Conservation (phyloP, 2,888 invertebrate species). For the Drosophila peninsularis region DNA sequence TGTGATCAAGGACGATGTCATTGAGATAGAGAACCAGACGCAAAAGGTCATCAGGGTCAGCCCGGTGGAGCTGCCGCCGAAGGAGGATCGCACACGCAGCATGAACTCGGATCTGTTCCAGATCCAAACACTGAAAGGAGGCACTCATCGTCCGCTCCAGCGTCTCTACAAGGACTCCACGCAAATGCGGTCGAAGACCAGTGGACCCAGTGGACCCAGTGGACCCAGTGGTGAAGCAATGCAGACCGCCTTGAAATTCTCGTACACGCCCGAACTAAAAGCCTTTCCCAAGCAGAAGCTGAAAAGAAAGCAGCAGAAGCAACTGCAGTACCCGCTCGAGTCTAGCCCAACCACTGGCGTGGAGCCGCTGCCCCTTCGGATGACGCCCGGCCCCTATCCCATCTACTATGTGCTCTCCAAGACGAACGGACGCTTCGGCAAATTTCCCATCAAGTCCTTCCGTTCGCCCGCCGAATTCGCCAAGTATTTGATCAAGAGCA, state of each 20-base stretch:
- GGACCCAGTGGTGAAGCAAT: constrained; percentile 52
- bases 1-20: constrained; percentile 79
- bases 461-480: constrained; percentile 74
- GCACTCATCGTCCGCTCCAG: constrained; percentile 37
- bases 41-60: constrained; percentile 82
- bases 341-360: constrained; percentile 30
- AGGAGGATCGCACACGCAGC: constrained; percentile 56
- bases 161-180: constrained; percentile 69
- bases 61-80: constrained; percentile 75
- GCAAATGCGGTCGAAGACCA: constrained; percentile 54
- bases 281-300: constrained; percentile 73
- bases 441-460: constrained; percentile 82
- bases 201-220: constrained; percentile 17
- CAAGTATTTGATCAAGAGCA: constrained; percentile 80
- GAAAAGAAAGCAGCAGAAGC: constrained; percentile 71
- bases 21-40: constrained; percentile 74
- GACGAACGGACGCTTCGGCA: constrained; percentile 83
- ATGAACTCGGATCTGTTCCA: constrained; percentile 80
- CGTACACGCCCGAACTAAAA: constrained; percentile 60
- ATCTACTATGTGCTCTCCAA: constrained; percentile 81
- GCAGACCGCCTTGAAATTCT: constrained; percentile 61
- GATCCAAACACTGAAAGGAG: constrained; percentile 71
- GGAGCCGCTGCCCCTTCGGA: constrained; percentile 74
- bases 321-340: constrained; percentile 74
- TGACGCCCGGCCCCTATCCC: constrained; percentile 82